phyloP scores from a whole-genome alignment of 2,113 vertebrate genomes.

The Polypterus bichir region DNA sequence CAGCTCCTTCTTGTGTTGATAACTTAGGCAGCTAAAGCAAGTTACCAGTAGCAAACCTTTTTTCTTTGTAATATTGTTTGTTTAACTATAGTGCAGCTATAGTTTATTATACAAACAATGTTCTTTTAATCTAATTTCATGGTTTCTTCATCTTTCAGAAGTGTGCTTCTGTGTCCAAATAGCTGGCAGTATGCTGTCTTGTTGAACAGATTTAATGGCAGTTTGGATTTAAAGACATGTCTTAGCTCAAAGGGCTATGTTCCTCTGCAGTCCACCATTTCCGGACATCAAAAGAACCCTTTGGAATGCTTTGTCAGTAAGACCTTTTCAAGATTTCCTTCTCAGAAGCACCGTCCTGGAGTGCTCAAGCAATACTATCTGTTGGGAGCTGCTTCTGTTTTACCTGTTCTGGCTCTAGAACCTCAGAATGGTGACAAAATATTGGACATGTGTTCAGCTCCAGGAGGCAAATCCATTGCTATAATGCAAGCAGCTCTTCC shows the following conservation, averaged over 20 bases:
- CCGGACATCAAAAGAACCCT: constrained; percentile 30
- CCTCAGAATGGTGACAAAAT: constrained; percentile 63
- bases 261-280: constrained; percentile 37
- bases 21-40: not conserved
- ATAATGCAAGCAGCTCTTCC: constrained; percentile 70
- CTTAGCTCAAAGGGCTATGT: constrained; percentile 56
- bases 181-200: constrained; percentile 80
- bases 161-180: constrained; percentile 53
- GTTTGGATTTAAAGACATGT: constrained; percentile 41
- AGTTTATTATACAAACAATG: not conserved
- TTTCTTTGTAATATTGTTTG: not conserved
- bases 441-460: constrained; percentile 87
- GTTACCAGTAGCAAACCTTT: not conserved
- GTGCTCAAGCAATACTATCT: constrained; percentile 78
- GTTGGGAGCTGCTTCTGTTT: constrained; percentile 79
- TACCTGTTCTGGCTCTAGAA: constrained; percentile 76
- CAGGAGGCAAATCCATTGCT: constrained; percentile 81
- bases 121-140: not conserved
- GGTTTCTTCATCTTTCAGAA: constrained; percentile 34
- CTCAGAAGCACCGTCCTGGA: constrained; percentile 61
- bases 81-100: not conserved
- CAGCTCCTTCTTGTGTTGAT: not conserved
- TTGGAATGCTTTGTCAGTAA: constrained; percentile 63
- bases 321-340: constrained; percentile 50
- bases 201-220: constrained; percentile 68